Percentiles rank a stretch among this genome's conserved stretches.
Evolutionary conservation across 2,113 vertebrate species (phyloP).

Genomic region (Jaculus jaculus): DNA sequence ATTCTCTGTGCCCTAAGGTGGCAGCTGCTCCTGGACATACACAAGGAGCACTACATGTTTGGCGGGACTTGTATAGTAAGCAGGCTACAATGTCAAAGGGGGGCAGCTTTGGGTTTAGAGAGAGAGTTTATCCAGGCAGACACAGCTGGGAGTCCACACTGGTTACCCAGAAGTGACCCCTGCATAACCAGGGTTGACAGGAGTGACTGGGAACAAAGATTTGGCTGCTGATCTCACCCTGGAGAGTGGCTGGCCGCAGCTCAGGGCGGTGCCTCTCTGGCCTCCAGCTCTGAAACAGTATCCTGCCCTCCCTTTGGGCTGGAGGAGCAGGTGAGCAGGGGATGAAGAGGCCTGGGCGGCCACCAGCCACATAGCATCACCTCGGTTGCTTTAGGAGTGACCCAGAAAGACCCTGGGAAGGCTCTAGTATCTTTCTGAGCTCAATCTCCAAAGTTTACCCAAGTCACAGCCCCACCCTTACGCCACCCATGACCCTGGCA

Average conservation of each 20-base stretch:
- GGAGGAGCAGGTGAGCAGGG: neutral
- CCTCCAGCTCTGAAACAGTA: neutral
- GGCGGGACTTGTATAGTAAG: neutral
- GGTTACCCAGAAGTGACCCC: neutral
- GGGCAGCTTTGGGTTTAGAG: neutral
- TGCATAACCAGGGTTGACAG: neutral
- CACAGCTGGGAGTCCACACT: neutral
- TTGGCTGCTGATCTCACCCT: too few species aligned
- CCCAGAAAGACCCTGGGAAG: neutral
- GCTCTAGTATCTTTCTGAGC: too few species aligned
- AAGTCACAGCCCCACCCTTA: too few species aligned
- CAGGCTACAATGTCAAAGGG: neutral
- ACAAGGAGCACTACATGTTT: neutral
- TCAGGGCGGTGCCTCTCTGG: too few species aligned
- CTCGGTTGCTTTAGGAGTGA: too few species aligned
- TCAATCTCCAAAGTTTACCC: neutral
- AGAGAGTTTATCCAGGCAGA: neutral
- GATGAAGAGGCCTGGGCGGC: rapidly evolving
- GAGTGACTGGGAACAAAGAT: neutral
- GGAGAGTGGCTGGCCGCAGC: too few species aligned
- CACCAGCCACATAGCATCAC: neutral
- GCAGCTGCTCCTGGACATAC: neutral
- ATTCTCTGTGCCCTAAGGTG: neutral
- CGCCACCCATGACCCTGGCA: neutral
- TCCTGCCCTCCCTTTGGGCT: neutral